phyloP scores from a whole-genome alignment of 2,888 invertebrate genomes.

The Conchocele bisecta region DNA sequence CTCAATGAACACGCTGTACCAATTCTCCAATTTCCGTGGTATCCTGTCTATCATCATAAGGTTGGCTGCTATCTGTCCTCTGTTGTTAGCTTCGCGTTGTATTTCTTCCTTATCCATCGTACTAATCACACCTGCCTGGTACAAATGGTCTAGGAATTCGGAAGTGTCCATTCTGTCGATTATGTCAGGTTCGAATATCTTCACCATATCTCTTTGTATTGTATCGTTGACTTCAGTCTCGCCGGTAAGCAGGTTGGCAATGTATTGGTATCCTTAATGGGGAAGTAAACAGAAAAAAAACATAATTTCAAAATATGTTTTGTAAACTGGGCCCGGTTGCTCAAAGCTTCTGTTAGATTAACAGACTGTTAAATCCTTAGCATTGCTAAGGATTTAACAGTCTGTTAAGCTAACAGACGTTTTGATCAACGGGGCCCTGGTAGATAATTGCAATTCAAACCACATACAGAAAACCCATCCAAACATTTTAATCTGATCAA shows the following conservation, averaged over 20 bases:
- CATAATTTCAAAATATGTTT: too few relatives aligned
- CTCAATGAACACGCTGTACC: conserved; percentile 39
- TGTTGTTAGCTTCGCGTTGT: conserved; percentile 7
- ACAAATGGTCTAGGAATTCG: conserved; percentile 7
- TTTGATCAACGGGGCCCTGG: too few relatives aligned
- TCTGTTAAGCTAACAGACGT: too few relatives aligned
- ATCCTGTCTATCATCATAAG: conserved; percentile 26
- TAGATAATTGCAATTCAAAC: too few relatives aligned
- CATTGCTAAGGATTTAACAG: too few relatives aligned
- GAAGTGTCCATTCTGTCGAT: conserved; percentile 10
- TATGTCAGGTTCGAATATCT: conserved; percentile 10
- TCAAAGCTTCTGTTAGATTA: too few relatives aligned
- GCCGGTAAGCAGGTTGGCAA: conserved; percentile 15
- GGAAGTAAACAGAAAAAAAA: too few relatives aligned
- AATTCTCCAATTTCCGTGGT: conserved; percentile 10
- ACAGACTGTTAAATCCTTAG: too few relatives aligned
- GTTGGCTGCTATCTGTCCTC: conserved; percentile 19
- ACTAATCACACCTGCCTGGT: conserved; percentile 10
- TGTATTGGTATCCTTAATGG: conserved; percentile 38
- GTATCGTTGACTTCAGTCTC: neutral
- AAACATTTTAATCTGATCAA: too few relatives aligned
- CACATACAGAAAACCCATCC: too few relatives aligned
- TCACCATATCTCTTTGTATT: conserved; percentile 9
- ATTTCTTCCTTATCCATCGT: conserved; percentile 35
- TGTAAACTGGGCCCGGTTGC: too few relatives aligned